Percentiles rank a stretch among this genome's conserved stretches.
phyloP scores from a whole-genome alignment of 1,140 invertebrate species.

The Monomorium pharaonis region DNA sequence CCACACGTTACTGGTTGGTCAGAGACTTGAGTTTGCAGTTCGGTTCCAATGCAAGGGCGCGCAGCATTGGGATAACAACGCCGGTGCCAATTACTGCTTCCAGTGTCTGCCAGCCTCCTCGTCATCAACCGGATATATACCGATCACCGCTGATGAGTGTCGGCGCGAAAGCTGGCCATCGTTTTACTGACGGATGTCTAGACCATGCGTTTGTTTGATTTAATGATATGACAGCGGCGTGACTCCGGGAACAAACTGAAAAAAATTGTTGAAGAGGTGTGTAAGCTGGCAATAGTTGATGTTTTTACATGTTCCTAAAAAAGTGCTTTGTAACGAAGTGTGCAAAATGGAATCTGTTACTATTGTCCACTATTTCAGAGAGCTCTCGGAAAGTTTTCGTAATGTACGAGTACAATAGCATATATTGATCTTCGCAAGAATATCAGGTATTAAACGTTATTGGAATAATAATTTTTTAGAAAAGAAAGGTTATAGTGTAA shows the following conservation, averaged over 20 bases:
- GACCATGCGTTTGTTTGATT: not conserved
- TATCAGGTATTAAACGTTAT: not conserved
- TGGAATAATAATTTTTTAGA: not conserved
- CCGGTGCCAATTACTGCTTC: constrained; percentile 93
- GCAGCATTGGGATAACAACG: constrained; percentile 97
- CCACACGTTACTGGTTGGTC: constrained; percentile 89
- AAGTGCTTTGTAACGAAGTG: constrained; percentile 16
- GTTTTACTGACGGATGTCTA: constrained; percentile 74
- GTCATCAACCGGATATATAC: constrained; percentile 71
- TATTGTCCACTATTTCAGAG: not conserved
- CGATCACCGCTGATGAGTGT: constrained; percentile 63
- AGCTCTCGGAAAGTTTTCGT: constrained; percentile 11
- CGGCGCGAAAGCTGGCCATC: constrained; percentile 71
- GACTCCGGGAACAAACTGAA: constrained; percentile 8
- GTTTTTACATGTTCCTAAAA: constrained; percentile 33
- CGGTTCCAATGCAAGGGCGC: constrained; percentile 93
- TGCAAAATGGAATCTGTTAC: not conserved
- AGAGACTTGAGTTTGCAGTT: constrained; percentile 92
- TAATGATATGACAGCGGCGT: not conserved
- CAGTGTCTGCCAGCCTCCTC: constrained; percentile 89
- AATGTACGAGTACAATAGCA: not conserved
- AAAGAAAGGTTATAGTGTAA: not conserved
- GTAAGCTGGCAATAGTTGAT: not conserved
- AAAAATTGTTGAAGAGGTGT: not conserved
- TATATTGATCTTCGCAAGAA: not conserved